Percentiles rank a stretch among this genome's conserved stretches.
These are phyloP conservation scores for Netelia melanura DNA, from an alignment of 2,888 invertebrate genomes.

Conservation along the genomic window DNA sequence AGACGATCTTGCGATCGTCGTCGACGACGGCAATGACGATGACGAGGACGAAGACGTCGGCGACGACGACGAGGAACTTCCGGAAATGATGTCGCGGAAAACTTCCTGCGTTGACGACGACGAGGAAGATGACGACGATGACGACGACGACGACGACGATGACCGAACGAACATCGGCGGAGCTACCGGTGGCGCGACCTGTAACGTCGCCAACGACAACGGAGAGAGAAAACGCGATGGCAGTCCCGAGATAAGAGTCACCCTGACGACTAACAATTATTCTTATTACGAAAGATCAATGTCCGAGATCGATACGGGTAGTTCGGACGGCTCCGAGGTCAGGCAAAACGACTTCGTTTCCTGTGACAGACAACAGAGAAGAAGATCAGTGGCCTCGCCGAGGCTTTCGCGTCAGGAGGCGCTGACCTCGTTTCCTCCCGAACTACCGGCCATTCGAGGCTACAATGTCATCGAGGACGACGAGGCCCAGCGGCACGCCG, in stretches of 20 bases:
- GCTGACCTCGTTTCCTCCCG: constrained; percentile 87
- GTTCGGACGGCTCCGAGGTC: constrained; percentile 66
- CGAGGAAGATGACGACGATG: constrained; percentile 85
- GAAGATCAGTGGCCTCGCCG: constrained; percentile 89
- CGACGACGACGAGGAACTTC: constrained; percentile 73
- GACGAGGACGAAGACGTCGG: constrained; percentile 80
- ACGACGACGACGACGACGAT: constrained; percentile 70
- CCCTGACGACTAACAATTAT: constrained; percentile 54
- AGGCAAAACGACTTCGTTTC: constrained; percentile 72
- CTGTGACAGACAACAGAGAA: constrained; percentile 85
- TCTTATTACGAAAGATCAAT: constrained; percentile 38
- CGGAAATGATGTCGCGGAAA: constrained; percentile 37
- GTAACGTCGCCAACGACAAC: neutral
- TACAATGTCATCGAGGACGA: constrained; percentile 73
- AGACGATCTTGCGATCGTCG: constrained; percentile 67
- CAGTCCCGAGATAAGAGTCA: constrained; percentile 68
- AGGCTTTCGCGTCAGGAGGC: constrained; percentile 90
- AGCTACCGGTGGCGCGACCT: neutral
- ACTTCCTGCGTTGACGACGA: constrained; percentile 83
- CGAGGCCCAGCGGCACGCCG: constrained; percentile 73
- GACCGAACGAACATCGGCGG: neutral
- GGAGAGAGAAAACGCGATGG: constrained; percentile 57
- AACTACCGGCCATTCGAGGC: constrained; percentile 73
- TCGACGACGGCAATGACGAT: constrained; percentile 63
- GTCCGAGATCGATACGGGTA: constrained; percentile 60